Evolutionary conservation across 2,797 vertebrate genomes (phyloP), one percentile per base, ranked within the genome.

Genomic region (Mormyrus hasselquistii): DNA sequence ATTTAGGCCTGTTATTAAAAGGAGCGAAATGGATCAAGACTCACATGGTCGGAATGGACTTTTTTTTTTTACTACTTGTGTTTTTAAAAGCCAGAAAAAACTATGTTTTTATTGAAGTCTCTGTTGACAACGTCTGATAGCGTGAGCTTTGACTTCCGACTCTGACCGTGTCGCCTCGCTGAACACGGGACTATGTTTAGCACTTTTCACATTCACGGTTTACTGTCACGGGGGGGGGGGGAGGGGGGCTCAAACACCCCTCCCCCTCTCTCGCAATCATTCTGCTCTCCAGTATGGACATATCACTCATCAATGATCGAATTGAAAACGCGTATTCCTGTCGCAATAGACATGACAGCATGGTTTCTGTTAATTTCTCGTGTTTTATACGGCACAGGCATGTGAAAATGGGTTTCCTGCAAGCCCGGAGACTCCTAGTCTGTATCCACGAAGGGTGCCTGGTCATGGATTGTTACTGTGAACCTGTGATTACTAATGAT

Each of bases 381-480:
- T 92, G 91, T 92, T 92, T 92, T 90, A 87, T 90, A 91, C 88
- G 59, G 83, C 62, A 89, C 92, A 92, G 93, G 93, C 91, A 94
- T 94, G 94, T 89, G 38, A 44, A n/a, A 79, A 44, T 2, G 73
- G 16, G 73, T 44, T 79, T 79, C 38, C 73, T 79, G 73, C 29
- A 73, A 73, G 65, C 41, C 73, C 6, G 44, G 73, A 79, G 73
- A 79, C 41, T 44, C 73, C 0, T 79, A 79, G 34, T 79, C 73
- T 44, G 7, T 79, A 19, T 44, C 73, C 90, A 93, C 93, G 90
- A 92, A 93, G 89, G 93, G 94, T 94, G 94, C 94, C 93, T 95
- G 94, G 91, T 88, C 91, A 93, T 93, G 93, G 47, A 73, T 89
- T 69, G 82, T 52, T 52, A 50, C 83, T 86, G 88, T 89, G 44